Base-by-base conservation (phyloP, 2,113 vertebrate genomes). In the Edolisoma coerulescens region DNA sequence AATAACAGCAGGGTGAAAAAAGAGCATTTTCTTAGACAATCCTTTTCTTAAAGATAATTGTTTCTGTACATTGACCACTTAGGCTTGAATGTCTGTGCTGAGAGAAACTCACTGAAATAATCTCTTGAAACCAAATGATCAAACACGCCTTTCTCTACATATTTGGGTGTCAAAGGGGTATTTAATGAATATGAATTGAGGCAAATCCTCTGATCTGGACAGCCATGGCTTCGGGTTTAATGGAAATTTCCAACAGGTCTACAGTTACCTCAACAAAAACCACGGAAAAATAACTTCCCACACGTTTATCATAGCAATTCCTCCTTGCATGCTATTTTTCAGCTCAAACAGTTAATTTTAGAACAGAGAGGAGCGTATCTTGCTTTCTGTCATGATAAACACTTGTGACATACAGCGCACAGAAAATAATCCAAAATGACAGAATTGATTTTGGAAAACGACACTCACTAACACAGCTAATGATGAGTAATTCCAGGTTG, bases 371-470 rank as follows among this genome's bases (percentile, higher is more conserved):
- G 10, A 80, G 37, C 17, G 7, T 44, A 70, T 77, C 42, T 94
- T 93, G 85, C 53, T 77, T 86, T 92, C 79, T 88, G 47, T 96
- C 90, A 88, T 35, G 82, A 82, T 65, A 91, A 97, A 95, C 45
- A 83, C 35, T 91, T 76, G 47, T 64, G 90, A 93, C 78, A 91
- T 16, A 39, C 7, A 75, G 28, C 2, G 3, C 61, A 86, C 24
- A 83, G 85, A 95, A 95, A 93, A 94, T 83, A 90, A 96, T 80
- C 47, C 35, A 47, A 56, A 94, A 88, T 16, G 90, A 93, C 85
- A 94, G 77, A 80, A 94, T 3, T 52, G 54, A 80, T 94, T 93
- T 80, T 95, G 63, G 90, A 74, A 91, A 88, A 88, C 0, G 13
- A 78, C 79, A 75, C 68, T 80, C 54, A 41, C 39, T 81, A 75